Evolutionary conservation across 2,113 vertebrate genomes (phyloP).

Genomic region (Anarhynchus alexandrinus): DNA sequence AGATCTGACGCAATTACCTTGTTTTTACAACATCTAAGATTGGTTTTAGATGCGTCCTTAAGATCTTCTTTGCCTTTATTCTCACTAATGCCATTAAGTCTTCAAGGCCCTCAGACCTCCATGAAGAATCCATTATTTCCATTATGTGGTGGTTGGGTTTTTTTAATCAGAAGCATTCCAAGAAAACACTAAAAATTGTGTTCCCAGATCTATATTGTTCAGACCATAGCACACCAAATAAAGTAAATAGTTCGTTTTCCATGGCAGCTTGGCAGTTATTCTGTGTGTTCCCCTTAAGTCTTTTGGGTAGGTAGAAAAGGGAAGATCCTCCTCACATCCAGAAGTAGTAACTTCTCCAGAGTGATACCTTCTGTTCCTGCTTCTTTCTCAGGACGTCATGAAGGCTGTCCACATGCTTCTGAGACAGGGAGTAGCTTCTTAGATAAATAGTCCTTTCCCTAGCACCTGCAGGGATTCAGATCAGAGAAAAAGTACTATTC

Average conservation of each 20-base stretch:
- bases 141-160: not conserved
- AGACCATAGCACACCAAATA: not conserved
- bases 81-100: not conserved
- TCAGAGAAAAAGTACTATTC: not conserved
- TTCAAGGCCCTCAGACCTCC: not conserved
- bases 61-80: not conserved
- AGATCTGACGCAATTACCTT: not conserved
- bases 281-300: not conserved
- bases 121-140: not conserved
- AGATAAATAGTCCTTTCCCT: not conserved
- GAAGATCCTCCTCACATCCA: not conserved
- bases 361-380: not conserved
- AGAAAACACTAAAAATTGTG: not conserved
- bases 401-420: not conserved
- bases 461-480: not conserved
- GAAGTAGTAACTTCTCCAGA: not conserved
- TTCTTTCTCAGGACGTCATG: not conserved
- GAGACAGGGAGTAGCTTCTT: not conserved
- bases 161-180: not conserved
- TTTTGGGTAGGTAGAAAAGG: not conserved
- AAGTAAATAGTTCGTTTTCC: not conserved
- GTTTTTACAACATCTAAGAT: not conserved
- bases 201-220: not conserved
- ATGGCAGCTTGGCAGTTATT: not conserved
- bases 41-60: not conserved